Evolutionary conservation across 2,888 invertebrate species (phyloP), one percentile per base, ranked within the genome.

Genomic region (Ecliptopera silaceata): DNA sequence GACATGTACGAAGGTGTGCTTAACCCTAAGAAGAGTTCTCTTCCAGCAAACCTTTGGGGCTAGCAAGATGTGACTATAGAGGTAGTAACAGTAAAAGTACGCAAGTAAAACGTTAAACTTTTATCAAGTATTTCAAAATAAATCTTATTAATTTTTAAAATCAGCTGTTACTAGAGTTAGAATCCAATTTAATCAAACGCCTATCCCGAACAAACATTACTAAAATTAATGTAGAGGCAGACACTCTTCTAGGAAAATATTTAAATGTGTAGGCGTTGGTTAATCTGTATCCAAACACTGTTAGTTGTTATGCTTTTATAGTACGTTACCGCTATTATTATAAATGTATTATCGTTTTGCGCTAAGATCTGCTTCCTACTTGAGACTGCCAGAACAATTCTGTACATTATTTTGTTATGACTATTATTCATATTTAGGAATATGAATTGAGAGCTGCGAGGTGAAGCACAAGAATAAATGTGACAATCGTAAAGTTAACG

Each of bases 201-300:
- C 4, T 38, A 44, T 13, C 38, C 31, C 31, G 38, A 52, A 52
- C 31, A 52, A 52, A 45, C 44, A 44, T 5, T n/a, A 36, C 12
- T 43, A 12, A 51, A 43, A 44, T 42, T 15, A 50, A 45, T 45
- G 32, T 34, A 47, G 15, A 47, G 38, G 17, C 26, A 38, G 38
- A 39, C 38, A 38, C 38, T 38, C 29, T 39, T 47, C 47, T 15
- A 38, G 26, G 47, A 17, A 47, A 36, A 22, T 13, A 38, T 38
- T 38, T 6, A 17, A 47, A 26, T 4, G 47, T 38, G 47, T 29
- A 17, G 47, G 47, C 8, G 47, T 38, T 26, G 11, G 26, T 38
- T 47, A 26, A 47, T 39, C 38, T 29, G 17, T 18, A 6, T 47
- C 15, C 17, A 26, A 31, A 44, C 17, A 34, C 13, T 15, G 22